Evolutionary conservation across 2,113 vertebrate genomes (phyloP), one percentile per base, ranked within the genome.

Genomic region (Gadus chalcogrammus): DNA sequence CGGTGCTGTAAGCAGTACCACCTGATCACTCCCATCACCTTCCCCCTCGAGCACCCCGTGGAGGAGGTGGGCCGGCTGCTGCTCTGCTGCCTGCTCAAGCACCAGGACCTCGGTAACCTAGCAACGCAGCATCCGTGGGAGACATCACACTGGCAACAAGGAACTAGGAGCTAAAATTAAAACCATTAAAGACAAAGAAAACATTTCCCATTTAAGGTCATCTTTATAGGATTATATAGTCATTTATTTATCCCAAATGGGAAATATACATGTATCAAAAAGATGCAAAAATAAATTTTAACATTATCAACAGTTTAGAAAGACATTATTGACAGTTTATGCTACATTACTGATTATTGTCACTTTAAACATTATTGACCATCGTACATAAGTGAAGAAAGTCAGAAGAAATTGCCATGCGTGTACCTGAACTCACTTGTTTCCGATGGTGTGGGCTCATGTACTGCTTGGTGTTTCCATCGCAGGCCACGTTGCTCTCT

Each of bases 21-120:
- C 77, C 91, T 99, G 85, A 98, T 97, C 65, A 96, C 96, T 0
- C 97, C 97, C 0, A 99, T 99, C 83, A 95, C 93, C 1, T 98
- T 99, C 82, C 97, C 97, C 60, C 94, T 91, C 0, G 97, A 99
- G 63, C 97, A 99, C 82, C 97, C 97, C 0, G 97, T 99, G 83
- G 97, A 99, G 89, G 97, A 99, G 86, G 97, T 99, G 18, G 97
- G 97, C 66, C 96, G 97, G 58, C 89, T 99, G 77, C 89, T 99
- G 42, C 84, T 99, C 27, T 99, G 97, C 84, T 99, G 96, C 88
- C 93, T 99, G 70, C 91, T 99, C 62, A 99, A 99, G 81, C 97
- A 99, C 75, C 96, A 99, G 73, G 97, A 99, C 90, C 94, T 99
- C 66, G 97, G 97, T 99, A 95, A 88, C 69, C 70, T 75, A 74